Percentiles rank a stretch among this genome's conserved stretches.
Conservation (phyloP, 64 coral and sea anemone species). For the Montipora foliosa region DNA sequence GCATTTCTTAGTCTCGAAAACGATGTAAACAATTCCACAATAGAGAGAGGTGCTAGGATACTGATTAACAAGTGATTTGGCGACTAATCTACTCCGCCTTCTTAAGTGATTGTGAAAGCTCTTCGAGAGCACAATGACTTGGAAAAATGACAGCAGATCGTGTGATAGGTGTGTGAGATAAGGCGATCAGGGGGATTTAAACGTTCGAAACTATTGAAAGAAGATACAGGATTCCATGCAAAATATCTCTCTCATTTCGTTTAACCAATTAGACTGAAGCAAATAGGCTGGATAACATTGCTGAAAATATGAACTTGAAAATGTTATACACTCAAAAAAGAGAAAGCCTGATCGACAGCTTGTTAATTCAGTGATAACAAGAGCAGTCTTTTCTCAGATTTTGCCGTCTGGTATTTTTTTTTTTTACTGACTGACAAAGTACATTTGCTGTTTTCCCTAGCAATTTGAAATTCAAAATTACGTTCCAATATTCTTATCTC, state of each 20-base stretch:
- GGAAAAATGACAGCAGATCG: not conserved
- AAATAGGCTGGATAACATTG: not conserved
- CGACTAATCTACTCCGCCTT: constrained; percentile 21
- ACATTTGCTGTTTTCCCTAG: too few relatives aligned
- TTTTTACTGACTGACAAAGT: too few relatives aligned
- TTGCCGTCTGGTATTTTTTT: too few relatives aligned
- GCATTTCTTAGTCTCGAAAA: constrained; percentile 33
- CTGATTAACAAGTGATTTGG: constrained; percentile 52
- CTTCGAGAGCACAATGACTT: constrained; percentile 24
- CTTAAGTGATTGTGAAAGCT: constrained; percentile 60
- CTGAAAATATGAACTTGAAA: too few relatives aligned
- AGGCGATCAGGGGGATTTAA: constrained; percentile 29
- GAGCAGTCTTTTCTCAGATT: too few relatives aligned
- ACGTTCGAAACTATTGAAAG: constrained; percentile 25
- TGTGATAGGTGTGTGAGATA: constrained; percentile 7
- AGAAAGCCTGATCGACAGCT: too few relatives aligned
- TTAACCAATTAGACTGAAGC: not conserved
- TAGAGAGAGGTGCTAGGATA: constrained; percentile 4
- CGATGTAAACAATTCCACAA: constrained; percentile 44
- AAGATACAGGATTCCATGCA: not conserved
- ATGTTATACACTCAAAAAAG: too few relatives aligned
- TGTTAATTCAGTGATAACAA: too few relatives aligned
- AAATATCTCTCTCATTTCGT: not conserved
- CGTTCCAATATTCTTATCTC: too few relatives aligned
- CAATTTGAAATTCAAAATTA: too few relatives aligned